These are phyloP conservation scores for Ooceraea biroi DNA, from an alignment of 1,140 invertebrate genomes.

Conservation along the genomic window DNA sequence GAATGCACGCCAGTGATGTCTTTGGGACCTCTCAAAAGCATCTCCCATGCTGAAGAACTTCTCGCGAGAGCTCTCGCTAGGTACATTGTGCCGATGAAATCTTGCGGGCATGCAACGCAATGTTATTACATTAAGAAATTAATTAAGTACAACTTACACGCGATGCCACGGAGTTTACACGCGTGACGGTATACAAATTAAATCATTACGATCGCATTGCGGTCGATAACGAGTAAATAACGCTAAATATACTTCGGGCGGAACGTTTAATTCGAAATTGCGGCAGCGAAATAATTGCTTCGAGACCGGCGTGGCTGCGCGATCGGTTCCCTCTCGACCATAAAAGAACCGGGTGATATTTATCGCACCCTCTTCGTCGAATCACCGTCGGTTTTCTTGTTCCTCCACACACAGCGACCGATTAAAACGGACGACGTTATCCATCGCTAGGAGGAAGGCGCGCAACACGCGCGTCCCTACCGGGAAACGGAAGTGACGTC, in stretches of 20 bases:
- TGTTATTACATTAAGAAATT: constrained; percentile 20
- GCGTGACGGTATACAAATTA: constrained; percentile 44
- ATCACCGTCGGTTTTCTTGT: constrained; percentile 58
- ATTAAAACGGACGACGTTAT: constrained; percentile 77
- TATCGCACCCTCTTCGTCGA: constrained; percentile 56
- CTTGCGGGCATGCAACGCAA: neutral
- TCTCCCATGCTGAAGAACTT: too few species aligned
- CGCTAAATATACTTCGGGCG: constrained; percentile 31
- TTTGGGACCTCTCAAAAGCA: too few species aligned
- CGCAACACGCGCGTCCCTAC: constrained; percentile 57
- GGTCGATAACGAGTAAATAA: constrained; percentile 41
- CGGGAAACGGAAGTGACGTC: constrained; percentile 82
- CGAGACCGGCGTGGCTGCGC: constrained; percentile 40
- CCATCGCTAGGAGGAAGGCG: constrained; percentile 30
- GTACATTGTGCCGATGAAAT: neutral
- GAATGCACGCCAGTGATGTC: too few species aligned
- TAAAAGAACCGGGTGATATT: constrained; percentile 46
- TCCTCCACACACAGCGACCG: constrained; percentile 59
- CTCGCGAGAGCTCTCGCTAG: neutral
- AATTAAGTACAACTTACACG: constrained; percentile 1
- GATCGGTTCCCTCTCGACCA: constrained; percentile 27
- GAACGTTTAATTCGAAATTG: constrained; percentile 44
- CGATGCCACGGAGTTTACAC: constrained; percentile 9
- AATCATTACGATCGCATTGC: constrained; percentile 38
- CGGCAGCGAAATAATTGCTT: constrained; percentile 31